These are phyloP conservation scores for Synanthedon andrenaeformis DNA, from an alignment of 2,888 invertebrate genomes.

Conservation along the genomic window DNA sequence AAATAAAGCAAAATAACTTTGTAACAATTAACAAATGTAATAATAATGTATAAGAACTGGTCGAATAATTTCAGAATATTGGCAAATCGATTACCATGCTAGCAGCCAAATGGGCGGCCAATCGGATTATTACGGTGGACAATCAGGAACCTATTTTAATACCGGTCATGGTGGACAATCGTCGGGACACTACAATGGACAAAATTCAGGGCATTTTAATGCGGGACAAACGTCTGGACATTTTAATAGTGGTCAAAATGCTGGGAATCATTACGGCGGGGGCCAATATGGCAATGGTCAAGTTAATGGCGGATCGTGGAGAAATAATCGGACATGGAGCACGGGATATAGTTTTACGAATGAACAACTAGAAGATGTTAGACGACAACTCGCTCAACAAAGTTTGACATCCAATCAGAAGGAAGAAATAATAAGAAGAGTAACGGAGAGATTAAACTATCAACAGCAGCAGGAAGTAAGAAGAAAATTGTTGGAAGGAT, in stretches of 20 bases:
- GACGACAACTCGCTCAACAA: constrained; percentile 20
- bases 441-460: constrained; percentile 29
- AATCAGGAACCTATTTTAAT: background rate
- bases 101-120: constrained; percentile 2
- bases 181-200: constrained; percentile 14
- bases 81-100: constrained; percentile 10
- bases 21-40: too few species aligned
- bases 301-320: constrained; percentile 13
- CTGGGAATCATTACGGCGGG: constrained; percentile 1
- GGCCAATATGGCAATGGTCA: constrained; percentile 3
- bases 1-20: too few species aligned
- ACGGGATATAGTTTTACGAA: constrained; percentile 26
- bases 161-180: constrained; percentile 3
- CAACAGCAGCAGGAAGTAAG: constrained; percentile 43
- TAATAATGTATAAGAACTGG: too few species aligned
- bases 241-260: constrained; percentile 1
- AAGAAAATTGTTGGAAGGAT: constrained; percentile 19
- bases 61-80: constrained; percentile 15
- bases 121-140: background rate
- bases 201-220: constrained; percentile 10
- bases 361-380: constrained; percentile 41
- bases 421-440: constrained; percentile 34
- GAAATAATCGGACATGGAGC: constrained; percentile 36
- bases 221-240: constrained; percentile 11
- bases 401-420: constrained; percentile 35